Conservation (phyloP, 2,113 vertebrate genomes). For the Genyomyrus donnyi region DNA sequence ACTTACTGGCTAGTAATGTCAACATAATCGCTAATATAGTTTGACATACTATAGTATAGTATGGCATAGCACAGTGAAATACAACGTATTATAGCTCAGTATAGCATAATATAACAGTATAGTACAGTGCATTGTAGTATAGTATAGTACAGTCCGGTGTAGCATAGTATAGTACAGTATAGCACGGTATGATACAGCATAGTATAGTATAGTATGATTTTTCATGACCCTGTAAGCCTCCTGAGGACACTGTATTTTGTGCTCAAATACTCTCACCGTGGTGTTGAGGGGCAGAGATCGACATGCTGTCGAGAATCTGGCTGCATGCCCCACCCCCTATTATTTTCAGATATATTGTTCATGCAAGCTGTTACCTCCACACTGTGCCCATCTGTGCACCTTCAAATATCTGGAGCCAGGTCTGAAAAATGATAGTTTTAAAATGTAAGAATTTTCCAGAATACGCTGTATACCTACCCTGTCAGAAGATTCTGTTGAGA, state of each 20-base stretch:
- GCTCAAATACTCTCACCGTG: background rate
- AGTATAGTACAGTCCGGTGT: no score
- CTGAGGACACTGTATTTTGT: background rate
- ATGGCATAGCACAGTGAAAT: background rate
- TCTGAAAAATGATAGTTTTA: background rate
- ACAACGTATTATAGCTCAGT: background rate
- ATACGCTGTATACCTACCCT: background rate
- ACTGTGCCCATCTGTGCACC: conserved; percentile 55
- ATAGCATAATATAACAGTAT: no score
- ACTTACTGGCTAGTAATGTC: background rate
- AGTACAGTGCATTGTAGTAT: no score
- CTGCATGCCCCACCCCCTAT: conserved; percentile 34
- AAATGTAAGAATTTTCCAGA: background rate
- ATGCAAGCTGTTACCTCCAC: conserved; percentile 57
- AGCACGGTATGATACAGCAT: background rate
- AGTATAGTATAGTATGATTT: background rate
- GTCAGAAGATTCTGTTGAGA: background rate
- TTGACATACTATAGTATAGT: background rate
- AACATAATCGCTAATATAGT: background rate
- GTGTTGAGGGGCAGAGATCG: conserved; percentile 37
- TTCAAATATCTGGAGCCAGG: conserved; percentile 6
- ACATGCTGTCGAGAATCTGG: conserved; percentile 51
- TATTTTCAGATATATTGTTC: conserved; percentile 53
- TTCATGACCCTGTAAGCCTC: background rate
- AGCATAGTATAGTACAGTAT: background rate